These are phyloP conservation scores for Pholis gunnellus DNA, from an alignment of 2,113 vertebrate genomes.

Conservation along the genomic window DNA sequence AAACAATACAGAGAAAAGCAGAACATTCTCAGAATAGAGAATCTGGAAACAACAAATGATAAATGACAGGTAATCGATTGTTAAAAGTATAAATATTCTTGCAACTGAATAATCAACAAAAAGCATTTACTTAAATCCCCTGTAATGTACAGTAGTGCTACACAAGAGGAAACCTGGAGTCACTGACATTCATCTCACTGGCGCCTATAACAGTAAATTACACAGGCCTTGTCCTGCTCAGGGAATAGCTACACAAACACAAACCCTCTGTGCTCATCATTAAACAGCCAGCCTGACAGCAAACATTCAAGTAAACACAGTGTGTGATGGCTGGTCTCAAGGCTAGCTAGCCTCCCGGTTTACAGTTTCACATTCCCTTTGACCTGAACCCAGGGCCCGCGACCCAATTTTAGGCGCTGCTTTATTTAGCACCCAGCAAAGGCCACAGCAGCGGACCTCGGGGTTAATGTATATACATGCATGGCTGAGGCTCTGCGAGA, in stretches of 20 bases:
- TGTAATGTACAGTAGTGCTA: not conserved
- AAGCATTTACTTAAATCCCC: not conserved
- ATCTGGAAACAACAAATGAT: not conserved
- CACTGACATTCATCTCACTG: slow-evolving; percentile 18
- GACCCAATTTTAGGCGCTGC: slow-evolving; percentile 74
- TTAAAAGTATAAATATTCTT: not conserved
- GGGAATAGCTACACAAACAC: slow-evolving; percentile 44
- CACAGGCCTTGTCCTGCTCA: slow-evolving; percentile 34
- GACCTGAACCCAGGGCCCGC: slow-evolving; percentile 66
- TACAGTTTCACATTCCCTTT: slow-evolving; percentile 79
- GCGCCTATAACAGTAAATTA: slow-evolving; percentile 38
- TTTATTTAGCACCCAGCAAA: slow-evolving; percentile 75
- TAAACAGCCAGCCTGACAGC: slow-evolving; percentile 45
- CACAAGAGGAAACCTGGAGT: slow-evolving; percentile 6
- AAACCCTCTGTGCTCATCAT: slow-evolving; percentile 24
- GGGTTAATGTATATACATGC: slow-evolving; percentile 64
- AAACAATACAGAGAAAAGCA: not conserved
- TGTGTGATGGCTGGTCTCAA: slow-evolving; percentile 46
- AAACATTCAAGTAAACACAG: slow-evolving; percentile 68
- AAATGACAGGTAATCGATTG: not conserved
- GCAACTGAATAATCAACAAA: not conserved
- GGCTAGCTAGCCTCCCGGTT: slow-evolving; percentile 53
- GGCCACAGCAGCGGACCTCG: slow-evolving; percentile 54
- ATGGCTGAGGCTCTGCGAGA: slow-evolving; percentile 27
- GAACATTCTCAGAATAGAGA: not conserved